These are phyloP conservation scores for Mechanitis messenoides DNA, from an alignment of 2,888 invertebrate genomes.

Conservation along the genomic window DNA sequence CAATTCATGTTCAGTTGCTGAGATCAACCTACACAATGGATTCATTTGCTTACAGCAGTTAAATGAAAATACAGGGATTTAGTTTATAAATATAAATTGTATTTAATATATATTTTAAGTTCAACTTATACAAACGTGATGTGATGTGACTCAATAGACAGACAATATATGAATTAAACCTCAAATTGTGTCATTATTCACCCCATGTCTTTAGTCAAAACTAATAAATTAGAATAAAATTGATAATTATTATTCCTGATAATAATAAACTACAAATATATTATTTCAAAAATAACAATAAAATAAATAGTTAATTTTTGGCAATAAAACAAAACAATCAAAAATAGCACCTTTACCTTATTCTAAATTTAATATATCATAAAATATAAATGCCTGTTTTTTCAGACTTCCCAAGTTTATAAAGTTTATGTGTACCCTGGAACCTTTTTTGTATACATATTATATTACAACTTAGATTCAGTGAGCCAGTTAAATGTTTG, in stretches of 20 bases:
- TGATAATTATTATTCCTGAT: background rate
- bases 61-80: constrained; percentile 74
- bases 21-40: constrained; percentile 58
- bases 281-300: constrained; percentile 1
- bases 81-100: constrained; percentile 70
- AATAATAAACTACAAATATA: background rate
- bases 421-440: background rate
- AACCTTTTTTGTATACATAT: background rate
- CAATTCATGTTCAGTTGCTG: constrained; percentile 58
- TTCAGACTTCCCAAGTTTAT: no score
- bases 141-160: constrained; percentile 62
- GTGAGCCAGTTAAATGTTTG: constrained; percentile 96
- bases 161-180: constrained; percentile 57
- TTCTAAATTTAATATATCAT: no score
- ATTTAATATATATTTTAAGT: constrained; percentile 67
- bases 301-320: background rate
- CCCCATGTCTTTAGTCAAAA: constrained; percentile 17
- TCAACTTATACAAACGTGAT: constrained; percentile 66
- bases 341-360: no score
- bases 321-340: background rate
- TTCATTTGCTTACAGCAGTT: constrained; percentile 65
- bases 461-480: constrained; percentile 87
- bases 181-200: constrained; percentile 33
- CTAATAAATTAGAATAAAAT: background rate
- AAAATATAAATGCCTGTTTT: no score